A percentile compares a stretch with the other conserved stretches of the same genome.
phyloP scores from a whole-genome alignment of 2,797 vertebrate genomes.

The Melanotaenia pygmaea region DNA sequence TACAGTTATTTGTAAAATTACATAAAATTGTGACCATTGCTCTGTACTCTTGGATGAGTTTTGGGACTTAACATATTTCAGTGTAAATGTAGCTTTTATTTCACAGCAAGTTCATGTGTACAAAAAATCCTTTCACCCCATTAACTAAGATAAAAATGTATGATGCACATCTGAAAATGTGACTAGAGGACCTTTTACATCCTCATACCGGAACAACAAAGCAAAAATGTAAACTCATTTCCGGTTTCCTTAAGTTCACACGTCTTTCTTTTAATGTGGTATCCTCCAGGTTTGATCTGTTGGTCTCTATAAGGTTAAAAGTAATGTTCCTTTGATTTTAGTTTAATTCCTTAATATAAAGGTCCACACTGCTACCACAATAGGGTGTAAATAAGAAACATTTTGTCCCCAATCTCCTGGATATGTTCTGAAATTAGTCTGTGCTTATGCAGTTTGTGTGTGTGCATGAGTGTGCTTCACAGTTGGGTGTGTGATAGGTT shows the following conservation, averaged over 20 bases:
- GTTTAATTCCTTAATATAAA: not conserved
- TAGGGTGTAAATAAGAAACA: not conserved
- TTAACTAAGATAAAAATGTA: not conserved
- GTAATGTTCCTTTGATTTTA: not conserved
- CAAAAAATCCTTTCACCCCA: not conserved
- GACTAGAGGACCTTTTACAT: not conserved
- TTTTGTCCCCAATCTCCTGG: not conserved
- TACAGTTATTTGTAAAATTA: not conserved
- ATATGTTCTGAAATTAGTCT: conserved; percentile 4
- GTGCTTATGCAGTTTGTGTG: conserved; percentile 8
- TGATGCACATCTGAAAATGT: not conserved
- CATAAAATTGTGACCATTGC: not conserved
- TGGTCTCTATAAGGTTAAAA: not conserved
- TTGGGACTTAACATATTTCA: not conserved
- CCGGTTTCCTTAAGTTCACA: not conserved
- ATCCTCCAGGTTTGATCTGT: not conserved
- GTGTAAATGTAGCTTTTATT: not conserved
- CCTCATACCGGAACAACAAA: not conserved
- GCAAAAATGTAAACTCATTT: not conserved
- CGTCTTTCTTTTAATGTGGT: not conserved
- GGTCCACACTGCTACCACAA: not conserved
- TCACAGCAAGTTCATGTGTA: not conserved
- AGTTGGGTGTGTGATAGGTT: conserved; percentile 70
- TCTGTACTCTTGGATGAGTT: not conserved
- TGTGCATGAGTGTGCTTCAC: conserved; percentile 56